phyloP scores from a whole-genome alignment of 2,113 vertebrate genomes.

The Lethenteron camtschaticum region DNA sequence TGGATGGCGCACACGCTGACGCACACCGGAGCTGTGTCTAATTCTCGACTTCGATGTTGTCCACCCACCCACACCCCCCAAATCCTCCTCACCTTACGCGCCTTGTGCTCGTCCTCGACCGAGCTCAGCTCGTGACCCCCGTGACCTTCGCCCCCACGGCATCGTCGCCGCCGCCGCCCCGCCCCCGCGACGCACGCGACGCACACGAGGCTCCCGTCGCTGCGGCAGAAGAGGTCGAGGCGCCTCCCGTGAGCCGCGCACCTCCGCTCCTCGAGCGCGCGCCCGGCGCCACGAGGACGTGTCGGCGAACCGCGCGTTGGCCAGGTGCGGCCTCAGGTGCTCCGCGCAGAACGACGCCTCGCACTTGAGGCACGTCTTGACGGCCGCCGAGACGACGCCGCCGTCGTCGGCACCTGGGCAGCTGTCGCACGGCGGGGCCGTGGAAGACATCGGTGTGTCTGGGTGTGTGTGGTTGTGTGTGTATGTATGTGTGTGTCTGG shows the following conservation, averaged over 20 bases:
- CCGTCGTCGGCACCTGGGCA: too few relatives aligned
- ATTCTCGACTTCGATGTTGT: too few relatives aligned
- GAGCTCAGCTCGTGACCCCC: too few relatives aligned
- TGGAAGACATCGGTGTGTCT: too few relatives aligned
- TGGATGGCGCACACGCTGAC: too few relatives aligned
- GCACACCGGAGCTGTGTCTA: too few relatives aligned
- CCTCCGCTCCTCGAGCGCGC: background rate
- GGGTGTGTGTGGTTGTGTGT: too few relatives aligned
- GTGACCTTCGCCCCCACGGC: background rate
- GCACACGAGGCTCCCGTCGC: background rate
- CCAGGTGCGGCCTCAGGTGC: background rate
- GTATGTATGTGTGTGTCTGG: too few relatives aligned
- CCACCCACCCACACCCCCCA: too few relatives aligned
- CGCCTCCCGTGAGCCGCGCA: background rate
- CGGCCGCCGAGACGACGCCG: background rate
- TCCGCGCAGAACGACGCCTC: background rate
- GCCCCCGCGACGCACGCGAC: background rate
- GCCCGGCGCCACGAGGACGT: background rate
- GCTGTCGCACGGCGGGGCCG: too few relatives aligned
- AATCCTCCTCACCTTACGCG: too few relatives aligned
- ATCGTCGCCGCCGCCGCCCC: background rate
- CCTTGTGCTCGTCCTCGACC: too few relatives aligned
- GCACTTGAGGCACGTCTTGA: slow-evolving; percentile 1
- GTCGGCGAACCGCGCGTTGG: background rate
- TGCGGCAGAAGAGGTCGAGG: background rate